Conservation (phyloP, 2,888 invertebrate genomes). For the Epinotia brunnichana region DNA sequence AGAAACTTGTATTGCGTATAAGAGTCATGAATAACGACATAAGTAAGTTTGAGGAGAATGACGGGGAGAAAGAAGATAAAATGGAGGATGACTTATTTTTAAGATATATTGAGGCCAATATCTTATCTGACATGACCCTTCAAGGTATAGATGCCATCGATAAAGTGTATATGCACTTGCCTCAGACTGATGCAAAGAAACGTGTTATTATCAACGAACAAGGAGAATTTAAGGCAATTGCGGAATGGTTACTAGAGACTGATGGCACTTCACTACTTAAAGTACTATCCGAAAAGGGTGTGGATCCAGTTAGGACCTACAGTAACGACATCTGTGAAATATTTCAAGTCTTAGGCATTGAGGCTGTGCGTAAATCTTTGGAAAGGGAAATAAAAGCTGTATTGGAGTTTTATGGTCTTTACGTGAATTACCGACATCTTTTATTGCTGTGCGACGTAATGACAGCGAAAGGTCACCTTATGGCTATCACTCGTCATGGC, state of each 20-base stretch:
- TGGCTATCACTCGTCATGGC: constrained; percentile 99
- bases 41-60: constrained; percentile 92
- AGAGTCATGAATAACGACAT: constrained; percentile 99
- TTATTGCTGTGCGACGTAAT: constrained; percentile 99
- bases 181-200: constrained; percentile 99
- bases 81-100: constrained; percentile 99
- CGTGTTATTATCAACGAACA: constrained; percentile 98
- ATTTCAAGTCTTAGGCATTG: constrained; percentile 98
- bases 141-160: constrained; percentile 99
- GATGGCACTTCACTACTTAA: constrained; percentile 99
- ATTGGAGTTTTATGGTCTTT: constrained; percentile 99
- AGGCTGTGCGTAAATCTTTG: constrained; percentile 99
- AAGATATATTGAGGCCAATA: constrained; percentile 99
- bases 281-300: constrained; percentile 97
- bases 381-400: constrained; percentile 99
- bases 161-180: constrained; percentile 99
- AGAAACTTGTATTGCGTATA: constrained; percentile 98
- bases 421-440: constrained; percentile 99
- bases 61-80: constrained; percentile 96
- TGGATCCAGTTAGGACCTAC: constrained; percentile 98
- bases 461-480: constrained; percentile 99
- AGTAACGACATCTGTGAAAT: constrained; percentile 99
- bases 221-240: constrained; percentile 98
- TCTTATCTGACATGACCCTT: constrained; percentile 99
- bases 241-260: constrained; percentile 99